A percentile compares a stretch with the other conserved stretches of the same genome.
Evolutionary conservation across 2,797 vertebrate species (phyloP).

Genomic region (Lacerta viridis): DNA sequence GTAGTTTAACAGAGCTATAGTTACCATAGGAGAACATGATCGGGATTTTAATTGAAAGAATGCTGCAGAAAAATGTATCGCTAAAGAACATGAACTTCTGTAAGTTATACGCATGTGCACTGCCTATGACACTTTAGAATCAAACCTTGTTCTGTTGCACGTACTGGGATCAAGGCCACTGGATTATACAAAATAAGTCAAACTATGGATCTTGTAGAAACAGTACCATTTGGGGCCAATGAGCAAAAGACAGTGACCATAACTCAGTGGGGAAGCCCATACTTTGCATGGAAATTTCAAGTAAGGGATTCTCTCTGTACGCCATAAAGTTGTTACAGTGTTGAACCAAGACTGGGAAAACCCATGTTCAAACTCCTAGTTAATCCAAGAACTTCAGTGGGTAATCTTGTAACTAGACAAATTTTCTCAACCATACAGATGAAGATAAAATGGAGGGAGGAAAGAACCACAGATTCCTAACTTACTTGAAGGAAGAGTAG

Average conservation of each 20-base stretch:
- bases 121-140: not conserved
- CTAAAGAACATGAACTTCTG: constrained; percentile 16
- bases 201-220: not conserved
- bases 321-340: not conserved
- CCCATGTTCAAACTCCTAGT: not conserved
- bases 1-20: constrained; percentile 21
- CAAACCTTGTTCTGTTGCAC: not conserved
- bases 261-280: too few relatives aligned
- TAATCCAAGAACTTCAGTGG: not conserved
- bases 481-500: too few relatives aligned
- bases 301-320: not conserved
- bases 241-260: too few relatives aligned
- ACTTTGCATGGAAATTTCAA: not conserved
- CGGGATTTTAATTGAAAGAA: constrained; percentile 26
- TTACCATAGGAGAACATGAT: not conserved
- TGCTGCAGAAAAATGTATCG: constrained; percentile 1
- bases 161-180: not conserved
- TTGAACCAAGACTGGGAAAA: not conserved
- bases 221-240: too few relatives aligned
- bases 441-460: not conserved
- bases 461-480: not conserved
- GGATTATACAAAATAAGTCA: not conserved
- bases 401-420: not conserved
- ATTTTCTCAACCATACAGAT: not conserved
- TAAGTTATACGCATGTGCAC: not conserved